Evolutionary conservation across 2,797 vertebrate genomes (phyloP).

Genomic region (Philypnodon macrostomus): DNA sequence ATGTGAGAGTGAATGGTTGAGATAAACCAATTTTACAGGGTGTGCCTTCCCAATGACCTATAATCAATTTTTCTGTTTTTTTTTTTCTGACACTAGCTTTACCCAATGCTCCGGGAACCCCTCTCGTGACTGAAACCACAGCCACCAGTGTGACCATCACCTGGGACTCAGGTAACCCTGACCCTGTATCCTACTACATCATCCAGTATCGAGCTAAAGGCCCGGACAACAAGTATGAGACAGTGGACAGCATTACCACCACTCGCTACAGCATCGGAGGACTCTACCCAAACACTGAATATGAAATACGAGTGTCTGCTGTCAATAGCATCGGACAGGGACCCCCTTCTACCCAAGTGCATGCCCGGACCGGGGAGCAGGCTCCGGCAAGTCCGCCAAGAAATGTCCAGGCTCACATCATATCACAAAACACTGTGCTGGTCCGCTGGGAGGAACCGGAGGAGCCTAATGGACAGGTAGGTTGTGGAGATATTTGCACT

Average conservation of each 20-base stretch:
- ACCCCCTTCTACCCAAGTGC: conserved; percentile 87
- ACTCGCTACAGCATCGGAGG: conserved; percentile 98
- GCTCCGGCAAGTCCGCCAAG: conserved; percentile 92
- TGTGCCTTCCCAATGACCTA: too few species aligned
- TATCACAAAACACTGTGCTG: conserved; percentile 91
- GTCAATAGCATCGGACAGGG: conserved; percentile 97
- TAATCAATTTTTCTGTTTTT: conserved; percentile 4
- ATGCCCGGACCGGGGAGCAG: conserved; percentile 93
- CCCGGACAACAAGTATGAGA: conserved; percentile 93
- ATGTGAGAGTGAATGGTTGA: too few species aligned
- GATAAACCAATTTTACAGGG: too few species aligned
- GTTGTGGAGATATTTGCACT: conserved; percentile 8
- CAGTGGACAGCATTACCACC: conserved; percentile 95
- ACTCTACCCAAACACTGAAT: conserved; percentile 96
- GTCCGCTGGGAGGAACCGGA: conserved; percentile 98
- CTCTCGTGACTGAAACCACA: conserved; percentile 94
- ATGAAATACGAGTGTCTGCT: conserved; percentile 94
- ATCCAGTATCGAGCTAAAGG: conserved; percentile 97
- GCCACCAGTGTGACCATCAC: conserved; percentile 98
- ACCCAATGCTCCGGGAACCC: conserved; percentile 92
- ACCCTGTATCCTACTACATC: conserved; percentile 94
- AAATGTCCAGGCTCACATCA: conserved; percentile 92
- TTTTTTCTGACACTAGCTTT: conserved; percentile 76
- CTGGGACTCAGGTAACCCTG: conserved; percentile 97
- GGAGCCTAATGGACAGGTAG: conserved; percentile 94